Conservation (phyloP, 2,888 invertebrate genomes). For the Lampropteryx suffumata region DNA sequence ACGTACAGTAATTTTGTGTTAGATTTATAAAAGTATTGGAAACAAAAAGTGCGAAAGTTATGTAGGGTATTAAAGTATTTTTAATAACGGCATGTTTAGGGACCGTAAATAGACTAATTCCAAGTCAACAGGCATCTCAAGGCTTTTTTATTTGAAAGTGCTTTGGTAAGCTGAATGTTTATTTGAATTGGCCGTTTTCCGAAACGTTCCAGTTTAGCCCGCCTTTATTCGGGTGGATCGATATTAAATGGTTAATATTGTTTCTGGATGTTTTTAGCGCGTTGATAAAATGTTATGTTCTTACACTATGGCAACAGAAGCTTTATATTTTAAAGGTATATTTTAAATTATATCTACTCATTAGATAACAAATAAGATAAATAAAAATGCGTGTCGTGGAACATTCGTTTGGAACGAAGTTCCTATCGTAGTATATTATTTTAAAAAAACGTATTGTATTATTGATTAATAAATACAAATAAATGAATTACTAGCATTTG, state of each 20-base stretch:
- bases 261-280: neutral
- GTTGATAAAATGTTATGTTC: neutral
- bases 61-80: neutral
- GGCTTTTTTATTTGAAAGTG: conserved; percentile 27
- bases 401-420: too few species aligned
- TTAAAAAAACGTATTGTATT: too few species aligned
- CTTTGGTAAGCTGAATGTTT: conserved; percentile 26
- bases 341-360: too few species aligned
- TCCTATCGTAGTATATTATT: too few species aligned
- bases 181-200: conserved; percentile 28
- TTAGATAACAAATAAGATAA: too few species aligned
- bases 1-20: too few species aligned
- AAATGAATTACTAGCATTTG: too few species aligned
- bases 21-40: too few species aligned
- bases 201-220: conserved; percentile 9
- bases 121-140: conserved; percentile 27
- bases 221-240: conserved; percentile 14
- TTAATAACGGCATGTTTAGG: neutral
- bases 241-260: conserved; percentile 11
- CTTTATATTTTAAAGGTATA: neutral
- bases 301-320: neutral
- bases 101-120: conserved; percentile 37
- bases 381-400: too few species aligned
- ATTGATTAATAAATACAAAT: too few species aligned
- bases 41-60: too few species aligned